Evolutionary conservation across 2,888 invertebrate genomes (phyloP).

Genomic region (Nomada ferruginata): DNA sequence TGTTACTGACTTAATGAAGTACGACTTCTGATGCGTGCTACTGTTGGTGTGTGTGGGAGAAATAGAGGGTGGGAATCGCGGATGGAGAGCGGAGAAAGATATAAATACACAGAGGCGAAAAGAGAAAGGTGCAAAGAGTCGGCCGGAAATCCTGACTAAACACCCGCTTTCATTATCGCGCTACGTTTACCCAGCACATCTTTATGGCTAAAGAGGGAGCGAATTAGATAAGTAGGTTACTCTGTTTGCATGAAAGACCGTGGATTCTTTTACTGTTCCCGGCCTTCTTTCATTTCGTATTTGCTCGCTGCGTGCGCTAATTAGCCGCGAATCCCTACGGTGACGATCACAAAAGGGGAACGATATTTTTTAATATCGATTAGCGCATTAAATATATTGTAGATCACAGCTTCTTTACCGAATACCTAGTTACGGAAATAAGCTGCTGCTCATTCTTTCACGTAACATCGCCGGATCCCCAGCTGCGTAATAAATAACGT

Average conservation of each 20-base stretch:
- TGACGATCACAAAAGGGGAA: neutral
- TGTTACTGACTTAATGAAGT: conserved; percentile 83
- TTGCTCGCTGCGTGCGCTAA: neutral
- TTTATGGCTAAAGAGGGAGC: conserved; percentile 54
- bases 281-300: neutral
- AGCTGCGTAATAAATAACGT: too few relatives aligned
- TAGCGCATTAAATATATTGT: too few relatives aligned
- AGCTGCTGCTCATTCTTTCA: too few relatives aligned
- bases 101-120: conserved; percentile 55
- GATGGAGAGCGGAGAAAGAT: conserved; percentile 16
- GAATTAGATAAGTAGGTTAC: conserved; percentile 65
- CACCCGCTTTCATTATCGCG: conserved; percentile 77
- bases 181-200: conserved; percentile 66
- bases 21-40: conserved; percentile 82
- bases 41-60: conserved; percentile 58
- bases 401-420: too few relatives aligned
- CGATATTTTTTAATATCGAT: neutral
- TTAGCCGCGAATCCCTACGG: neutral
- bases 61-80: conserved; percentile 29
- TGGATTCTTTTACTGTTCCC: conserved; percentile 7
- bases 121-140: conserved; percentile 62
- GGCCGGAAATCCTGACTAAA: conserved; percentile 75
- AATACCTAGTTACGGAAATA: too few relatives aligned
- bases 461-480: too few relatives aligned
- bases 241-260: conserved; percentile 42